These are phyloP conservation scores for Cydia amplana DNA, from an alignment of 1,140 invertebrate species.

Conservation along the genomic window DNA sequence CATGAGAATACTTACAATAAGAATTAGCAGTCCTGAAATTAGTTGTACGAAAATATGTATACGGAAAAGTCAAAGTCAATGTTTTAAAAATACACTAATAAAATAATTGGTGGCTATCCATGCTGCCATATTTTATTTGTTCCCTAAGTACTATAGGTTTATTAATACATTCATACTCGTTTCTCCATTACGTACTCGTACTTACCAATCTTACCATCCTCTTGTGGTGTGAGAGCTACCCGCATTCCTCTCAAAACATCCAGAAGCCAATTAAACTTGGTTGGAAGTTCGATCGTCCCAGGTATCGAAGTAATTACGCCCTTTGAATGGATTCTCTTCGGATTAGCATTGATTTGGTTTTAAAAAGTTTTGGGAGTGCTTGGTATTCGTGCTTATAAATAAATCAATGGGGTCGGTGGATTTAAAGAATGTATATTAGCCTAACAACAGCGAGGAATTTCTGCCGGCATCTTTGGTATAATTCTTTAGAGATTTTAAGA, in stretches of 20 bases:
- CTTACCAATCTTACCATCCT: not conserved
- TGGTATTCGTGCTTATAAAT: not conserved
- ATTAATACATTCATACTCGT: not conserved
- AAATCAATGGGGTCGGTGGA: not conserved
- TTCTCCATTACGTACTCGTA: not conserved
- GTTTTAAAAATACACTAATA: too few species aligned
- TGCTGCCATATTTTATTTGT: too few species aligned
- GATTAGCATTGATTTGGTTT: constrained; percentile 17
- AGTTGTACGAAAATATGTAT: too few species aligned
- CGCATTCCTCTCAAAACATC: constrained; percentile 23
- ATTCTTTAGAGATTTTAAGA: too few species aligned
- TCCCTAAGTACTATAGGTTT: too few species aligned
- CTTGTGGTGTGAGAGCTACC: constrained; percentile 7
- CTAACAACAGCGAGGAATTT: too few species aligned
- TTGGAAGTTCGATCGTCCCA: constrained; percentile 4
- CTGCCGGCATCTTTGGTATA: too few species aligned
- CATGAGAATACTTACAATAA: too few species aligned
- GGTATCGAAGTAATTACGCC: constrained; percentile 19
- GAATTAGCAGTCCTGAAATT: too few species aligned
- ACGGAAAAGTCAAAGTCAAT: too few species aligned
- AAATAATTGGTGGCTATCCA: too few species aligned
- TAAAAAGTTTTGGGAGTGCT: not conserved
- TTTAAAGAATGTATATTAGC: too few species aligned
- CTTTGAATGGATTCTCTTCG: constrained; percentile 3
- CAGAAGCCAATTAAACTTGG: constrained; percentile 20